phyloP scores from a whole-genome alignment of 1,140 invertebrate genomes.

The Drosophila bocqueti region DNA sequence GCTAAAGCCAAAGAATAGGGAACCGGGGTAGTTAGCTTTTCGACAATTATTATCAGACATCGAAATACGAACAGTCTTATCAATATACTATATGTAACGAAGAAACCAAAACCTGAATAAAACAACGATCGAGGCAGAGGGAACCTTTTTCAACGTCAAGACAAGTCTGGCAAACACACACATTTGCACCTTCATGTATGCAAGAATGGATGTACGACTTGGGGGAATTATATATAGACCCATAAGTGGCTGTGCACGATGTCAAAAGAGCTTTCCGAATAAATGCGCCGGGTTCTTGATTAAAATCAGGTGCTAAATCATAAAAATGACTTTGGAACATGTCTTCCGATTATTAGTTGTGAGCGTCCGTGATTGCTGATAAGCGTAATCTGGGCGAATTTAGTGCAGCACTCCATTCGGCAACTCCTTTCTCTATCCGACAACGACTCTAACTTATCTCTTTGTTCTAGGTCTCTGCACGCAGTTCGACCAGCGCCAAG shows the following conservation, averaged over 20 bases:
- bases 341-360: constrained; percentile 54
- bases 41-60: constrained; percentile 26
- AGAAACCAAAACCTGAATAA: constrained; percentile 20
- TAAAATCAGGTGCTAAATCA: constrained; percentile 68
- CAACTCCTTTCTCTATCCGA: background rate
- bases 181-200: background rate
- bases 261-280: constrained; percentile 28
- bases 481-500: constrained; percentile 49
- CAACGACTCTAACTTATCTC: constrained; percentile 1
- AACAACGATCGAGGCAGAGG: constrained; percentile 1
- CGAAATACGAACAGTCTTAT: constrained; percentile 20
- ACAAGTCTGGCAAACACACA: background rate
- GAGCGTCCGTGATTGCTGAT: constrained; percentile 42
- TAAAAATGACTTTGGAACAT: constrained; percentile 52
- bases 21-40: background rate
- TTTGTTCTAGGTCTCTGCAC: constrained; percentile 50
- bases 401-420: constrained; percentile 8
- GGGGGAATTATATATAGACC: constrained; percentile 22
- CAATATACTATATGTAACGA: constrained; percentile 16
- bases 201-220: constrained; percentile 4
- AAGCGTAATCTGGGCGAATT: constrained; percentile 16
- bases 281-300: constrained; percentile 41
- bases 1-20: background rate
- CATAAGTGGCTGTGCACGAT: constrained; percentile 42
- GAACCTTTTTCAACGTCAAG: constrained; percentile 11